These are phyloP conservation scores for Melitaea cinxia DNA, from an alignment of 1,140 invertebrate species.

Conservation along the genomic window DNA sequence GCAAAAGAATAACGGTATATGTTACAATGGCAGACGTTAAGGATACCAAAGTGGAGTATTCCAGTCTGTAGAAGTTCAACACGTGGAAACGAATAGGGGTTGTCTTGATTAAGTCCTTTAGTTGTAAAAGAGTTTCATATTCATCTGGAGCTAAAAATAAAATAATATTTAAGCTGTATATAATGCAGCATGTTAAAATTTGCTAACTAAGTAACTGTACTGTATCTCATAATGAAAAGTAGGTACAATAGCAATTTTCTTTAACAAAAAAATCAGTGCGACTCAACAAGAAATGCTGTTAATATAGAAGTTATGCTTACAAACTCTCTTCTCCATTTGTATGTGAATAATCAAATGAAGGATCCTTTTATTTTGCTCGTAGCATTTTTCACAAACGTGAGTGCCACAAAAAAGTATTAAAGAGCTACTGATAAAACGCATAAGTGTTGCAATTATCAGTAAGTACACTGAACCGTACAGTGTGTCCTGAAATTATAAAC, in stretches of 20 bases:
- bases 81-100: constrained; percentile 45
- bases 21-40: constrained; percentile 50
- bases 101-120: constrained; percentile 14
- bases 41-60: constrained; percentile 46
- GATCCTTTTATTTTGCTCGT: constrained; percentile 7
- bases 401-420: constrained; percentile 4
- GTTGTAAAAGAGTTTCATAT: constrained; percentile 1
- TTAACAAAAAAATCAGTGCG: no score
- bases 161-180: not conserved
- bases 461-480: not conserved
- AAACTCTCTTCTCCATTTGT: not conserved
- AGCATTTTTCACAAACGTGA: constrained; percentile 11
- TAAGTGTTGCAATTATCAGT: not conserved
- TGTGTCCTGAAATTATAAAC: constrained; percentile 1
- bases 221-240: no score
- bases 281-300: no score
- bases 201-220: no score
- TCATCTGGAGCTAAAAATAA: constrained; percentile 14
- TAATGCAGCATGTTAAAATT: no score
- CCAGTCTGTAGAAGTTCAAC: constrained; percentile 48
- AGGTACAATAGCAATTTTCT: no score
- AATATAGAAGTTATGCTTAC: constrained; percentile 3
- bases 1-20: constrained; percentile 32
- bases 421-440: not conserved
- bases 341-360: constrained; percentile 7